A percentile compares a stretch with the other conserved stretches of the same genome.
Conservation (phyloP, 2,888 invertebrate species). For the Hoplodrina blanda region DNA sequence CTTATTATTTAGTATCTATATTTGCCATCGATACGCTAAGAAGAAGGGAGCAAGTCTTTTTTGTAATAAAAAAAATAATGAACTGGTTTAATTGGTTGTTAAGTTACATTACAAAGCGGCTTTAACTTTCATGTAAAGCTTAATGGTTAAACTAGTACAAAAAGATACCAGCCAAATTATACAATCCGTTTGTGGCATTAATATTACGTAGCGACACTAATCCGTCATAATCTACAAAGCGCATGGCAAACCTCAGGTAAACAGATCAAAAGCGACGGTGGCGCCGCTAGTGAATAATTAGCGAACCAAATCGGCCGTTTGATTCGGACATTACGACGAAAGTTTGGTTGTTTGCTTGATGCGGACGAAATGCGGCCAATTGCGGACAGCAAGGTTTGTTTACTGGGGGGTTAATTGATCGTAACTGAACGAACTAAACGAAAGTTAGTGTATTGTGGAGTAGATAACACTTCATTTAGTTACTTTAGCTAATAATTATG, state of each 20-base stretch:
- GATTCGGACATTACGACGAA: slow-evolving; percentile 41
- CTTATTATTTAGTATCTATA: too few species aligned
- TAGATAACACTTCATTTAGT: too few species aligned
- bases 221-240: slow-evolving; percentile 34
- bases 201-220: too few species aligned
- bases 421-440: background rate
- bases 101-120: too few species aligned
- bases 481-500: too few species aligned
- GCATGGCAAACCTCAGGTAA: slow-evolving; percentile 17
- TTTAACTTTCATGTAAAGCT: background rate
- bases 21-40: too few species aligned
- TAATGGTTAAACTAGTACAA: background rate
- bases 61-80: background rate
- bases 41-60: background rate
- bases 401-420: slow-evolving; percentile 31
- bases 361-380: slow-evolving; percentile 39
- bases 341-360: slow-evolving; percentile 37
- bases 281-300: slow-evolving; percentile 57
- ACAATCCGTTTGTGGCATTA: slow-evolving; percentile 13
- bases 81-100: background rate
- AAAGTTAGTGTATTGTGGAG: slow-evolving; percentile 1
- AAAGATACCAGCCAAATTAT: background rate
- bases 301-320: slow-evolving; percentile 58
- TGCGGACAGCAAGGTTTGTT: slow-evolving; percentile 39
- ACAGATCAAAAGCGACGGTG: slow-evolving; percentile 56